Evolutionary conservation across 1,140 invertebrate species (phyloP).

Genomic region (Schlechtendalia chinensis): DNA sequence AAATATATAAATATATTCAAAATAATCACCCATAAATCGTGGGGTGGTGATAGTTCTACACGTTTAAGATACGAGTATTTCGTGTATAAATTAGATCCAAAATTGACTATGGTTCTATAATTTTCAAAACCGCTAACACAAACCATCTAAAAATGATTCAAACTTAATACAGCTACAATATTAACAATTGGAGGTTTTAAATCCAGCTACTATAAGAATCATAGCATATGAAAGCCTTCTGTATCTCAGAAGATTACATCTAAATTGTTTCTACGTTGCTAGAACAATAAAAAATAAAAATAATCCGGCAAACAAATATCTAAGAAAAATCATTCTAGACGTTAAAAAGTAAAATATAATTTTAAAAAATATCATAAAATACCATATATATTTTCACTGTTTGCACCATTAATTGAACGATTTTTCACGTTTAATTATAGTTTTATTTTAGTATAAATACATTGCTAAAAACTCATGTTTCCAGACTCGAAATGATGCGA

Average conservation of each 20-base stretch:
- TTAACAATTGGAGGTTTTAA: slow-evolving; percentile 18
- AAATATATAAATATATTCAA: background rate
- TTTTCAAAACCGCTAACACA: background rate
- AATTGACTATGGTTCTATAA: background rate
- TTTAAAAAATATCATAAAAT: too few species aligned
- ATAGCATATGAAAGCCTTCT: background rate
- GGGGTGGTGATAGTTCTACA: background rate
- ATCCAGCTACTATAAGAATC: background rate
- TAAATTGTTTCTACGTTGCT: background rate
- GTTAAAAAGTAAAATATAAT: too few species aligned
- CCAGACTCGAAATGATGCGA: too few species aligned
- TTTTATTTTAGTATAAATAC: too few species aligned
- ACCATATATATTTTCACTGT: too few species aligned
- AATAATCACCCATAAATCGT: background rate
- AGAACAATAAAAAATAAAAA: background rate
- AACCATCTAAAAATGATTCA: background rate
- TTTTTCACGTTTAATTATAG: too few species aligned
- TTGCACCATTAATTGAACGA: too few species aligned
- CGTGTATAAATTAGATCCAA: background rate
- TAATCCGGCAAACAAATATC: background rate
- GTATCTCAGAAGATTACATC: background rate
- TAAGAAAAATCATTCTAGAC: too few species aligned
- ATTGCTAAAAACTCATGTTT: too few species aligned
- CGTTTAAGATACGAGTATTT: background rate
- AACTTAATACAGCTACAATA: slow-evolving; percentile 1